phyloP scores from a whole-genome alignment of 2,113 vertebrate species.

The Sinocyclocheilus rhinocerous region DNA sequence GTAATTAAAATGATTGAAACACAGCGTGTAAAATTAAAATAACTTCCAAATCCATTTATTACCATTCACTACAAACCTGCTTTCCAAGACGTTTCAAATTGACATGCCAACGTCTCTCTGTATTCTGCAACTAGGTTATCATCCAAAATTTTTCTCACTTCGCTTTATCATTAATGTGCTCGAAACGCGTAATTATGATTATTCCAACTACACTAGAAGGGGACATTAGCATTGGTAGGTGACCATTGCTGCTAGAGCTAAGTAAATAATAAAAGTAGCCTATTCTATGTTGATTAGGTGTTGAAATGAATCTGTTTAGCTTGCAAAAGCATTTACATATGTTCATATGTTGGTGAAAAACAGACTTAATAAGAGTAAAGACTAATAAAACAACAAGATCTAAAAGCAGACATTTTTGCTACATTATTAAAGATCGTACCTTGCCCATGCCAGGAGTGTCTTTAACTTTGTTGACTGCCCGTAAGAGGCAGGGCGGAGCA shows the following conservation, averaged over 20 bases:
- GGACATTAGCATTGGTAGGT: not conserved
- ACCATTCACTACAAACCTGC: not conserved
- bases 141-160: too few relatives aligned
- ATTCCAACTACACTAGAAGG: not conserved
- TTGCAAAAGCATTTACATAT: not conserved
- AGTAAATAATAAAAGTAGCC: too few relatives aligned
- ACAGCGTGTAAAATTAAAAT: too few relatives aligned
- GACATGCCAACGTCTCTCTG: too few relatives aligned
- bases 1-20: too few relatives aligned
- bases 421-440: slow-evolving; percentile 74
- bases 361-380: not conserved
- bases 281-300: not conserved
- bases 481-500: slow-evolving; percentile 92
- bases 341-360: not conserved
- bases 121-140: too few relatives aligned
- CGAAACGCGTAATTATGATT: not conserved
- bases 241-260: too few relatives aligned
- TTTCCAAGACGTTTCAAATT: too few relatives aligned
- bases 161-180: not conserved
- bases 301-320: not conserved
- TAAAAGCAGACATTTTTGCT: slow-evolving; percentile 56
- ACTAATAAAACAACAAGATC: not conserved
- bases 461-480: slow-evolving; percentile 95
- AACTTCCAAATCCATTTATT: not conserved
- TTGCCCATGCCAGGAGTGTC: slow-evolving; percentile 95